Conservation (phyloP, 2,888 invertebrate species). For the Miltochrista miniata region DNA sequence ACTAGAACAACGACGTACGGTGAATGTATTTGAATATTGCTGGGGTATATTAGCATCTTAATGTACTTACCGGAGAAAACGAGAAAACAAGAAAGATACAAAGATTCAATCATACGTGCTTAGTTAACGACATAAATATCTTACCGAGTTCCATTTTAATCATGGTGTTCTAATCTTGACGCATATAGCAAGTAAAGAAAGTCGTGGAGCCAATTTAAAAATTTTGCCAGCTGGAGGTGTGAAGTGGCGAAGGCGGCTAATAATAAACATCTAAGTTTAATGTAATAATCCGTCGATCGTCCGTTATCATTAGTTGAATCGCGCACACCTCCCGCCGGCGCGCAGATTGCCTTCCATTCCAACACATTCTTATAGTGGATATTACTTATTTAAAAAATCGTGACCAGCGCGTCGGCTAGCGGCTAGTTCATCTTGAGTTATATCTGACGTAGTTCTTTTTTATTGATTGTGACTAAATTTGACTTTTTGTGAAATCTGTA, state of each 20-base stretch:
- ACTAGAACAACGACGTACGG: conserved; percentile 7
- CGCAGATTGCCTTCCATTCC: conserved; percentile 65
- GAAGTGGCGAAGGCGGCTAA: conserved; percentile 56
- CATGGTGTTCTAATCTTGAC: not conserved
- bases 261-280: conserved; percentile 70
- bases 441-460: conserved; percentile 25
- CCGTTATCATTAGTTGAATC: conserved; percentile 78
- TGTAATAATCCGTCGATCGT: conserved; percentile 80
- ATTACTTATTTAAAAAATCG: conserved; percentile 46
- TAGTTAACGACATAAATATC: not conserved
- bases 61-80: conserved; percentile 5
- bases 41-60: conserved; percentile 6
- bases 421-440: conserved; percentile 23
- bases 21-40: conserved; percentile 10
- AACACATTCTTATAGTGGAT: conserved; percentile 69
- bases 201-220: conserved; percentile 13
- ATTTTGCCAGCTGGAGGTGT: conserved; percentile 61
- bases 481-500: conserved; percentile 14
- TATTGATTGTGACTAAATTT: conserved; percentile 12
- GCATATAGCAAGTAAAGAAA: not conserved
- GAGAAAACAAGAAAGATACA: not conserved
- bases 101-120: not conserved
- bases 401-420: conserved; percentile 23
- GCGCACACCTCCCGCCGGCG: conserved; percentile 76
- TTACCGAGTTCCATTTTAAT: not conserved